phyloP scores from a whole-genome alignment of 2,113 vertebrate genomes.

The Cebidichthys violaceus region DNA sequence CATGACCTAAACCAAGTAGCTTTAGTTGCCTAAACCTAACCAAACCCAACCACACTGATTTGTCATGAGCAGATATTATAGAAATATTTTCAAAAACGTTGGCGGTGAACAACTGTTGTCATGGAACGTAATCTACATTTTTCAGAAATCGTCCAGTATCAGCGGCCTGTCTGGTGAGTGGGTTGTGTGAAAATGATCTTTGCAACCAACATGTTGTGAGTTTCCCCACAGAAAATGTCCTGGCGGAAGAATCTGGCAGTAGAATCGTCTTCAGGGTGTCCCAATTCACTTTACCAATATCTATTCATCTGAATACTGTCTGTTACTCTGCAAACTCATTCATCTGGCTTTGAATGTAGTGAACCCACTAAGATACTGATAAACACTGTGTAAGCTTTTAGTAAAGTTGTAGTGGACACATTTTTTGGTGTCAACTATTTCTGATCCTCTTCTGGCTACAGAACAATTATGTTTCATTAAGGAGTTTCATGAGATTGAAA shows the following conservation, averaged over 20 bases:
- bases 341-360: slow-evolving; percentile 34
- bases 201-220: slow-evolving; percentile 63
- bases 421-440: background rate
- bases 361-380: background rate
- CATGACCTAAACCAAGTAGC: background rate
- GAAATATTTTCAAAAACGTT: slow-evolving; percentile 36
- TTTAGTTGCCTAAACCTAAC: slow-evolving; percentile 14
- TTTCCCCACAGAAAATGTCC: slow-evolving; percentile 66
- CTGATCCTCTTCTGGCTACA: slow-evolving; percentile 30
- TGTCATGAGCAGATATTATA: slow-evolving; percentile 29
- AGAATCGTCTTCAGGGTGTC: slow-evolving; percentile 31
- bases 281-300: slow-evolving; percentile 43
- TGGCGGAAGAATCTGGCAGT: slow-evolving; percentile 49
- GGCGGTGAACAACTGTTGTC: slow-evolving; percentile 54
- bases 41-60: background rate
- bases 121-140: slow-evolving; percentile 34
- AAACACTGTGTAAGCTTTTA: slow-evolving; percentile 14
- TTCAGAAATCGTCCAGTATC: slow-evolving; percentile 35
- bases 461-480: background rate
- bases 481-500: slow-evolving; percentile 1
- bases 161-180: slow-evolving; percentile 58
- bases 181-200: slow-evolving; percentile 61
- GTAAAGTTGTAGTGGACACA: slow-evolving; percentile 1
- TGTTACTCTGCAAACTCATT: slow-evolving; percentile 36
- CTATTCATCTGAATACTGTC: slow-evolving; percentile 41